Evolutionary conservation across 2,888 invertebrate species (phyloP).

Genomic region (Lagria hirta): DNA sequence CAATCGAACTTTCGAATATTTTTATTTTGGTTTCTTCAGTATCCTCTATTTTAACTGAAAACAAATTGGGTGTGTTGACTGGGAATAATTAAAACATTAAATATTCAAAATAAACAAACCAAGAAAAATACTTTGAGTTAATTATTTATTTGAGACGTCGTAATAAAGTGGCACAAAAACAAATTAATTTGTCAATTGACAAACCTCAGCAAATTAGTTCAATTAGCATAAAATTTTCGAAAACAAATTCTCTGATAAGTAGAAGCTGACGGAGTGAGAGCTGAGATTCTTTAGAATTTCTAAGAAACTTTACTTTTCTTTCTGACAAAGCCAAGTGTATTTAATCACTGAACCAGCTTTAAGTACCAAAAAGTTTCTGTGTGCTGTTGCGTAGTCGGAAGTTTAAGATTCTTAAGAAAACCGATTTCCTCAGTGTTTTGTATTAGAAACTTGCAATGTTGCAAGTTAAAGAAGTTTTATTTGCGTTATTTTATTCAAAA

Average conservation of each 20-base stretch:
- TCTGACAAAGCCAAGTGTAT: conserved; percentile 31
- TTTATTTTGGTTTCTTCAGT: too few species aligned
- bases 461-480: conserved; percentile 12
- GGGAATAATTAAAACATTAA: too few species aligned
- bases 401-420: conserved; percentile 33
- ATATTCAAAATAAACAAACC: too few species aligned
- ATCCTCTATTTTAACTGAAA: too few species aligned
- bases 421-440: conserved; percentile 30
- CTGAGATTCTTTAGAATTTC: conserved; percentile 20
- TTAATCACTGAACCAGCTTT: conserved; percentile 36
- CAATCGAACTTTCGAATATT: too few species aligned
- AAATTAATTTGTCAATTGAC: conserved; percentile 20
- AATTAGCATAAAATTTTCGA: conserved; percentile 23
- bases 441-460: conserved; percentile 34
- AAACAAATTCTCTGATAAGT: conserved; percentile 13
- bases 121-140: too few species aligned
- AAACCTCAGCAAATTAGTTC: conserved; percentile 11
- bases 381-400: conserved; percentile 29
- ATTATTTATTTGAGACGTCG: too few species aligned
- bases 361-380: conserved; percentile 34
- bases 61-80: too few species aligned
- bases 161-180: too few species aligned
- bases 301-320: conserved; percentile 25
- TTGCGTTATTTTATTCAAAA: too few species aligned
- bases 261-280: conserved; percentile 5